Evolutionary conservation across 2,888 invertebrate species (phyloP), one percentile per base, ranked within the genome.

Genomic region (Lypha dubia): DNA sequence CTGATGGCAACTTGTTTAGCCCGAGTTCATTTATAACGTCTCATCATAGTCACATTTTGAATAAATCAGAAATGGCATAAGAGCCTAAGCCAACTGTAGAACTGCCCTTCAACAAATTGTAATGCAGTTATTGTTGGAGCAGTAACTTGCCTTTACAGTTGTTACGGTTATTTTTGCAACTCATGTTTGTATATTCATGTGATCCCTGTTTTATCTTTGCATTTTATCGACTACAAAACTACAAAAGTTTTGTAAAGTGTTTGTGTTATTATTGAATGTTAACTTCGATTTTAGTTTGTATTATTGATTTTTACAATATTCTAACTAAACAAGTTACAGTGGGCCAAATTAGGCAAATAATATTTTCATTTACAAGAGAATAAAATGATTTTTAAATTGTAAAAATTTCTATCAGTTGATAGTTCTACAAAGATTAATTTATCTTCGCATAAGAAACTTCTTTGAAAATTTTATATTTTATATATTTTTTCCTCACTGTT

Each of bases 231-330:
- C 28, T 65, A n/a, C n/a, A 75, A 68, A 22, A 41, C 56, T 38
- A 32, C 46, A 46, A 56, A 46, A 28, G 53, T 60, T 35, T 70
- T 68, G 53, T 80, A 46, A 80, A 84, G 70, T 79, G 76, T 60
- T 79, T 60, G 28, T 53, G 71, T 80, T 71, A 24, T 17, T 49
- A 79, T 75, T 76, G 84, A 76, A 71, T 76, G 65, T 84, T 76
- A 80, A 67, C 75, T 76, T 79, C 70, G 70, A 79, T 79, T 80
- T 53, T 13, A 53, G 79, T 84, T 71, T 75, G 60, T 44, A 17
- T 58, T 60, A 75, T 51, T 60, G 79, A 80, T 79, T 76, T 74
- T 71, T 51, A 20, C 60, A 60, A 60, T 76, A 60, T 53, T 65
- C 68, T 44, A 53, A 67, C 46, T 11, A 76, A 83, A 65, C 20